A percentile compares a stretch with the other conserved stretches of the same genome.
phyloP scores from a whole-genome alignment of 2,888 invertebrate species.

The Drosophila crucigera region DNA sequence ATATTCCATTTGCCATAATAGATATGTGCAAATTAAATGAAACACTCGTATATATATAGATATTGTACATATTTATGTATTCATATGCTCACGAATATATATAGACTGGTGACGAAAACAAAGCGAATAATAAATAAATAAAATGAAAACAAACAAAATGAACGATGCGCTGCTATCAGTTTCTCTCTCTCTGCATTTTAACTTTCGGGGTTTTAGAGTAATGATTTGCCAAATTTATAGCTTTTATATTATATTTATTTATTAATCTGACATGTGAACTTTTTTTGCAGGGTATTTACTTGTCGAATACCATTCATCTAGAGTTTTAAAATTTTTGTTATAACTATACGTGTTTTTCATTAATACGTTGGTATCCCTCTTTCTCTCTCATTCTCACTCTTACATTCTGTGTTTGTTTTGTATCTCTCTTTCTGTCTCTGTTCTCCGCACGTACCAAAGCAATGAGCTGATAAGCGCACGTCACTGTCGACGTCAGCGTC shows the following conservation, averaged over 20 bases:
- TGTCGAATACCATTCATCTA: neutral
- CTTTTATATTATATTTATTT: neutral
- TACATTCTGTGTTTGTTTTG: neutral
- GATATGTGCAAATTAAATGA: slow-evolving; percentile 19
- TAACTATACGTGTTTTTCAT: slow-evolving; percentile 17
- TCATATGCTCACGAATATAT: neutral
- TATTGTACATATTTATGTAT: neutral
- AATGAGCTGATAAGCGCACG: slow-evolving; percentile 41
- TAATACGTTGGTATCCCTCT: neutral
- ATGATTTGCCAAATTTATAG: neutral
- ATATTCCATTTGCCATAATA: slow-evolving; percentile 4
- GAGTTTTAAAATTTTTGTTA: slow-evolving; percentile 3
- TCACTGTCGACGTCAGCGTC: slow-evolving; percentile 34
- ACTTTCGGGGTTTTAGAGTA: neutral
- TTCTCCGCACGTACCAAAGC: slow-evolving; percentile 6
- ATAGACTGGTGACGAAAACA: slow-evolving; percentile 47
- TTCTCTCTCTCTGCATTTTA: neutral
- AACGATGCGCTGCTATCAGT: neutral
- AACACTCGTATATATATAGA: slow-evolving; percentile 2
- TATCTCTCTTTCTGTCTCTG: slow-evolving; percentile 1
- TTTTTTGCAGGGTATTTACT: slow-evolving; percentile 1
- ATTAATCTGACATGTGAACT: neutral
- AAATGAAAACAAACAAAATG: slow-evolving; percentile 59
- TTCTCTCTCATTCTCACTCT: slow-evolving; percentile 10
- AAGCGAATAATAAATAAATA: slow-evolving; percentile 19